These are phyloP conservation scores for Pterocles orientalis DNA, from an alignment of 2,113 vertebrate genomes.

Conservation along the genomic window DNA sequence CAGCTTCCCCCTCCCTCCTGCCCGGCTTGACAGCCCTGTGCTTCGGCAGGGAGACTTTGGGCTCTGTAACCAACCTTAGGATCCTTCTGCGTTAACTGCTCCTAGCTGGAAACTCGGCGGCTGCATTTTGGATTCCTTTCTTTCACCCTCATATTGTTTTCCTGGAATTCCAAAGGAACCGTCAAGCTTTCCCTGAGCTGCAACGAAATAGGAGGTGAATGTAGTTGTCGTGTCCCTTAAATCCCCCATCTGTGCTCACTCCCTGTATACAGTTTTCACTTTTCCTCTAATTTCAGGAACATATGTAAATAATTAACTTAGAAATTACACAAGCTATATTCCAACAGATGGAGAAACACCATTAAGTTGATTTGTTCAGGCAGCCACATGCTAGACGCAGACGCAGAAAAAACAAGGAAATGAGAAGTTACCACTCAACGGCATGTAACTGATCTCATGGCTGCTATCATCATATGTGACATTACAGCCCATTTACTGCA, in stretches of 20 bases:
- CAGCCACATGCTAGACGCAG: slow-evolving; percentile 11
- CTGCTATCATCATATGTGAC: background rate
- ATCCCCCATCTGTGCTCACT: background rate
- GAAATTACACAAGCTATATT: slow-evolving; percentile 50
- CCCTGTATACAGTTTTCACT: background rate
- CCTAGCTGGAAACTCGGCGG: background rate
- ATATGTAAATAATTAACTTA: slow-evolving; percentile 71
- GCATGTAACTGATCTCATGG: background rate
- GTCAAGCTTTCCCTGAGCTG: background rate
- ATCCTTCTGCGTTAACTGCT: background rate
- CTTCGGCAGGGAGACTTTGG: background rate
- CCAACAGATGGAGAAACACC: slow-evolving; percentile 55
- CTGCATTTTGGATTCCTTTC: background rate
- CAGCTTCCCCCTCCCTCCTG: background rate
- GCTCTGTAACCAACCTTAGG: rapidly evolving
- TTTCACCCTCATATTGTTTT: background rate
- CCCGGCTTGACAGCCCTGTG: rapidly evolving
- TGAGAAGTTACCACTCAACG: background rate
- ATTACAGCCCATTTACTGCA: background rate
- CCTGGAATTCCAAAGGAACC: background rate
- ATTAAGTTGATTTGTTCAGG: slow-evolving; percentile 63
- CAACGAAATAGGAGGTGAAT: background rate
- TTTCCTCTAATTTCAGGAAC: slow-evolving; percentile 41
- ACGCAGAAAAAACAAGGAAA: slow-evolving; percentile 44
- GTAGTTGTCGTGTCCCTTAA: rapidly evolving